These are phyloP conservation scores for Heterodera filipjevi DNA, from an alignment of 2,888 invertebrate genomes.

Conservation along the genomic window DNA sequence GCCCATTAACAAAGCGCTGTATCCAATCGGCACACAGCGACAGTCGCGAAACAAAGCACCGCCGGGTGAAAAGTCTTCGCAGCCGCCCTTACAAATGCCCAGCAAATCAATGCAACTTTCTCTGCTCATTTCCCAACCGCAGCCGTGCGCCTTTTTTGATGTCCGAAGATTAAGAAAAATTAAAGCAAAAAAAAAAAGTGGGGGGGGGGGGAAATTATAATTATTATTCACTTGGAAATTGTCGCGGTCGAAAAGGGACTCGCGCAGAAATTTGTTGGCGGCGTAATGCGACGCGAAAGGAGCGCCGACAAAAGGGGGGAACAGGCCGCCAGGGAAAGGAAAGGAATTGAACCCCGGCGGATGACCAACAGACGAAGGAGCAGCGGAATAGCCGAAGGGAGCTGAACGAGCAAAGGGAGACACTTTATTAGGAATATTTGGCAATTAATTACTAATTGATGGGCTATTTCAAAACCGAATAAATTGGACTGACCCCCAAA, in stretches of 20 bases:
- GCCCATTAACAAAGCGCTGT: constrained; percentile 38
- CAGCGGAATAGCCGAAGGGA: background rate
- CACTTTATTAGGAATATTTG: too few relatives aligned
- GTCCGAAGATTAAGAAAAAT: background rate
- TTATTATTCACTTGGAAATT: constrained; percentile 18
- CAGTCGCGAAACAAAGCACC: constrained; percentile 33
- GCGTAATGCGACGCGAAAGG: background rate
- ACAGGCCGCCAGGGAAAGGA: background rate
- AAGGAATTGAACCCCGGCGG: background rate
- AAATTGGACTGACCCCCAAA: background rate
- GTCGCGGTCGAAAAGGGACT: constrained; percentile 20
- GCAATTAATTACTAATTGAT: too few relatives aligned
- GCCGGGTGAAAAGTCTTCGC: constrained; percentile 41
- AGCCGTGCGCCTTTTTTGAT: constrained; percentile 42
- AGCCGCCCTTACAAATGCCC: constrained; percentile 47
- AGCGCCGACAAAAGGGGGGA: background rate
- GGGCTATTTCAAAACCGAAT: background rate
- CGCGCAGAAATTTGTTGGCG: constrained; percentile 21
- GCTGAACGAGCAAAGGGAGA: background rate
- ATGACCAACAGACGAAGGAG: background rate
- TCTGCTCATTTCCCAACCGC: constrained; percentile 39
- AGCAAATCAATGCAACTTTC: constrained; percentile 39
- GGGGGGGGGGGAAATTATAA: background rate
- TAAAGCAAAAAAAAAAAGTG: background rate
- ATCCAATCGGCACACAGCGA: constrained; percentile 46